A percentile compares a stretch with the other conserved stretches of the same genome.
Conservation (phyloP, 2,888 invertebrate genomes). For the Cordilura impudica region DNA sequence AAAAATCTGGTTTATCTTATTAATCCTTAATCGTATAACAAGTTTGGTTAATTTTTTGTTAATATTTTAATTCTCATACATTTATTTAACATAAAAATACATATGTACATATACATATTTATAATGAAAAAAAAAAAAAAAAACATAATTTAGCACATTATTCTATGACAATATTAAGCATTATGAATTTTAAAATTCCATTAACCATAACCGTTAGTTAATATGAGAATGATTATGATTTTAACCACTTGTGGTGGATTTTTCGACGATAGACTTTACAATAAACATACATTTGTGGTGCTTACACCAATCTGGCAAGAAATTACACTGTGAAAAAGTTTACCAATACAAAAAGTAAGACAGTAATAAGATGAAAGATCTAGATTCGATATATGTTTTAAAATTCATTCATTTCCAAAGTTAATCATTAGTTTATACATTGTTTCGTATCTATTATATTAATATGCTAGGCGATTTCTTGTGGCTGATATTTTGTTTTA, state of each 20-base stretch:
- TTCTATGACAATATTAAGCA: conserved; percentile 60
- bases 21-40: conserved; percentile 47
- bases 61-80: neutral
- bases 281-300: conserved; percentile 13
- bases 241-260: conserved; percentile 45
- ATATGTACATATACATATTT: neutral
- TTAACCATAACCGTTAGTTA: conserved; percentile 43
- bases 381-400: no score
- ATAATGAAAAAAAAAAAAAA: conserved; percentile 28
- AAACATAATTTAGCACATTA: conserved; percentile 47
- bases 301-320: neutral
- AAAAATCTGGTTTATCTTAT: conserved; percentile 31
- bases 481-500: no score
- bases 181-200: conserved; percentile 56
- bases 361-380: no score
- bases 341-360: no score
- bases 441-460: no score
- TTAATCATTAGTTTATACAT: no score
- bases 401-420: no score
- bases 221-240: conserved; percentile 55
- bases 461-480: no score
- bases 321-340: no score
- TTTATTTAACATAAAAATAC: neutral
- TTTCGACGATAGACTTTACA: conserved; percentile 1
- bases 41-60: conserved; percentile 23